phyloP scores from a whole-genome alignment of 2,888 invertebrate species.

The Drosophila infuscata region DNA sequence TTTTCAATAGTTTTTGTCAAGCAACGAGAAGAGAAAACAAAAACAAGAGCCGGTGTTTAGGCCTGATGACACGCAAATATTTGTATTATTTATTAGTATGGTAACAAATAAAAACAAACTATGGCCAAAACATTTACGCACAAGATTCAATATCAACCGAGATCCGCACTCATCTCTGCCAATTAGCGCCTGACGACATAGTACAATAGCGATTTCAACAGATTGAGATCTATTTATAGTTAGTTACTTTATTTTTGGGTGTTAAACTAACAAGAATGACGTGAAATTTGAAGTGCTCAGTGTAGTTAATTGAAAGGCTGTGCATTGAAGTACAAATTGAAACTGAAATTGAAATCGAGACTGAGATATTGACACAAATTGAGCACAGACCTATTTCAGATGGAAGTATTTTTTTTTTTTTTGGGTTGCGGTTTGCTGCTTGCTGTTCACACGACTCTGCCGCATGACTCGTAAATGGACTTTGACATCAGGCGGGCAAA shows the following conservation, averaged over 20 bases:
- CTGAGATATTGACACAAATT: constrained; percentile 43
- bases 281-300: not conserved
- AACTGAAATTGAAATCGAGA: constrained; percentile 34
- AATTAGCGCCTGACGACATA: constrained; percentile 24
- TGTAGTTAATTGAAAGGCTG: constrained; percentile 50
- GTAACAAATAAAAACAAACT: not conserved
- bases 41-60: constrained; percentile 4
- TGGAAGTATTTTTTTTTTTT: constrained; percentile 10
- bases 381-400: constrained; percentile 46
- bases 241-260: constrained; percentile 21
- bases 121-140: not conserved
- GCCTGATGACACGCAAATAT: constrained; percentile 31
- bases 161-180: constrained; percentile 1
- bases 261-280: not conserved
- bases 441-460: constrained; percentile 60
- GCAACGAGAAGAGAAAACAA: not conserved
- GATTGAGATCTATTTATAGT: constrained; percentile 15
- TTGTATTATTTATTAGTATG: constrained; percentile 24
- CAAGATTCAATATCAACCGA: constrained; percentile 4
- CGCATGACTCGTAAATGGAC: constrained; percentile 78
- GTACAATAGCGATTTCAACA: constrained; percentile 10
- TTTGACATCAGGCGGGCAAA: constrained; percentile 53
- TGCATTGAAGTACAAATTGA: constrained; percentile 53
- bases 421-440: constrained; percentile 27
- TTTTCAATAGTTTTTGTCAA: constrained; percentile 10